Conservation (phyloP, 2,888 invertebrate species). For the Aelia acuminata region DNA sequence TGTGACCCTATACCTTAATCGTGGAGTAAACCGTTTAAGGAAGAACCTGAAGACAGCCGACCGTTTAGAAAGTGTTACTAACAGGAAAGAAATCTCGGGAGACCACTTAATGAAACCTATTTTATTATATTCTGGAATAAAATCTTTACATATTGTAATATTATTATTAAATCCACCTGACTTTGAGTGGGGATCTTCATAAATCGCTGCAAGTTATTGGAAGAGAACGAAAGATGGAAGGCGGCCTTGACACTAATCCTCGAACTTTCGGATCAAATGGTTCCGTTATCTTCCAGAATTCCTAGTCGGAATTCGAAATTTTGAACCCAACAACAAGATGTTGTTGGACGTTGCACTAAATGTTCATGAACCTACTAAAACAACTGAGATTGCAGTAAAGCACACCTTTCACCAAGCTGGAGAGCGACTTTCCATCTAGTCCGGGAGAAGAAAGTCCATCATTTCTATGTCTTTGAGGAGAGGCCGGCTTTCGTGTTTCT, state of each 20-base stretch:
- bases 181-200: background rate
- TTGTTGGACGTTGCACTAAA: background rate
- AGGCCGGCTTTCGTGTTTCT: conserved; percentile 4
- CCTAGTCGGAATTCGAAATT: background rate
- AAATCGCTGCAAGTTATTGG: background rate
- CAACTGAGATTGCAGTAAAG: conserved; percentile 19
- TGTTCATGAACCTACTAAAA: background rate
- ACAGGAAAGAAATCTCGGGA: background rate
- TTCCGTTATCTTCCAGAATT: conserved; percentile 19
- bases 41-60: background rate
- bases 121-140: background rate
- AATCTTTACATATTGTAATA: background rate
- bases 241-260: background rate
- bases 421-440: conserved; percentile 27
- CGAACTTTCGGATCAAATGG: background rate
- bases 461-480: conserved; percentile 33
- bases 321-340: background rate
- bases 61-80: conserved; percentile 19
- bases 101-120: background rate
- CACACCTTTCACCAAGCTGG: conserved; percentile 27
- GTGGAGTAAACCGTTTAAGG: background rate
- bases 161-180: background rate
- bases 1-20: background rate
- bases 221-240: background rate
- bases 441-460: conserved; percentile 41